These are phyloP conservation scores for Pelobates fuscus DNA, from an alignment of 2,113 vertebrate species.

Conservation along the genomic window DNA sequence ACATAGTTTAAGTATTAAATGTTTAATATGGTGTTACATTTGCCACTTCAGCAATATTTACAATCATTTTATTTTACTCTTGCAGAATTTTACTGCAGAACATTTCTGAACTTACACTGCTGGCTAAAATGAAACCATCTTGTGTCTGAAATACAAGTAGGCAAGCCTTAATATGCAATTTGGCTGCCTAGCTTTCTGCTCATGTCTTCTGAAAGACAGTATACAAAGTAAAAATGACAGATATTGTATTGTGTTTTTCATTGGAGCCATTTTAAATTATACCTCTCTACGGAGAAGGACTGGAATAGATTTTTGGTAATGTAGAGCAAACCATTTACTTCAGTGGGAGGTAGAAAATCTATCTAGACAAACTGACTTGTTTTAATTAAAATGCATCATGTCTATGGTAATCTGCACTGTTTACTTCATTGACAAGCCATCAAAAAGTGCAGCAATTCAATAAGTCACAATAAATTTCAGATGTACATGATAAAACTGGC, in stretches of 20 bases:
- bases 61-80: background rate
- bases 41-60: too few relatives aligned
- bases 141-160: background rate
- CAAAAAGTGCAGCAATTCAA: background rate
- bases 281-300: background rate
- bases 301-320: background rate
- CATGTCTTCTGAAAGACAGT: background rate
- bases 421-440: background rate
- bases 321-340: background rate
- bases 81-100: background rate
- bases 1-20: too few relatives aligned
- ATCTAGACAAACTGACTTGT: slow-evolving; percentile 1
- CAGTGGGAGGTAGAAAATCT: background rate
- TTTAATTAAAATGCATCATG: slow-evolving; percentile 16
- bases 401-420: background rate
- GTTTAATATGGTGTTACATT: too few relatives aligned
- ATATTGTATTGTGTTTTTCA: background rate
- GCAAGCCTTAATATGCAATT: background rate
- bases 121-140: background rate
- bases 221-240: slow-evolving; percentile 4
- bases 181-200: background rate
- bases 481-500: too few relatives aligned
- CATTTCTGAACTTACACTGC: background rate
- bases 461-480: too few relatives aligned
- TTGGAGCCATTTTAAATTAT: slow-evolving; percentile 1